phyloP scores from a whole-genome alignment of 1,140 invertebrate genomes.

The Ips typographus region DNA sequence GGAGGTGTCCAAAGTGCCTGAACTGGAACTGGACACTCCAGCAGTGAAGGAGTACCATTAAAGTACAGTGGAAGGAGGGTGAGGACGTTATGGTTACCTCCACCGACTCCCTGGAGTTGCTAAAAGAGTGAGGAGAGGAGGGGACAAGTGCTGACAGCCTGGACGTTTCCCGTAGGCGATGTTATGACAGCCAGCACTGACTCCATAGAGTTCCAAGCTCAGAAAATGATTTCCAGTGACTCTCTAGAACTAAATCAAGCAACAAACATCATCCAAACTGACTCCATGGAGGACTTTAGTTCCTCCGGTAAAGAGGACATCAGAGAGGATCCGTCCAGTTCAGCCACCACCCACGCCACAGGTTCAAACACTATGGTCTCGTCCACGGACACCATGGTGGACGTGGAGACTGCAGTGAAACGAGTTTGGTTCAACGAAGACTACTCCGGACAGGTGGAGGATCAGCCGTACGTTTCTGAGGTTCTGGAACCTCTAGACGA shows the following conservation, averaged over 20 bases:
- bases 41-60: conserved; percentile 41
- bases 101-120: conserved; percentile 64
- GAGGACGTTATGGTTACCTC: conserved; percentile 61
- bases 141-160: conserved; percentile 61
- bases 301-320: conserved; percentile 53
- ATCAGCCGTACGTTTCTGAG: conserved; percentile 55
- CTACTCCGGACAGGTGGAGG: conserved; percentile 42
- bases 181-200: conserved; percentile 65
- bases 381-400: conserved; percentile 61
- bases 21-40: conserved; percentile 55
- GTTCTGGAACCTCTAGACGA: conserved; percentile 52
- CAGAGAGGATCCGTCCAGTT: conserved; percentile 69
- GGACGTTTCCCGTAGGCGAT: conserved; percentile 54
- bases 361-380: conserved; percentile 75
- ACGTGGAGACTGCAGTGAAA: conserved; percentile 48
- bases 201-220: conserved; percentile 60
- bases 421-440: conserved; percentile 54
- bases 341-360: conserved; percentile 77
- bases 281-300: conserved; percentile 57
- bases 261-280: conserved; percentile 47
- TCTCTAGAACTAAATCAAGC: conserved; percentile 53
- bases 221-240: conserved; percentile 54
- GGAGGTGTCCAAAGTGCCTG: conserved; percentile 55
- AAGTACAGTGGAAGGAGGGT: conserved; percentile 48
- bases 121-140: conserved; percentile 50